Base-by-base conservation (phyloP, 2,888 invertebrate species). In the Pachycephus smyrnensis region DNA sequence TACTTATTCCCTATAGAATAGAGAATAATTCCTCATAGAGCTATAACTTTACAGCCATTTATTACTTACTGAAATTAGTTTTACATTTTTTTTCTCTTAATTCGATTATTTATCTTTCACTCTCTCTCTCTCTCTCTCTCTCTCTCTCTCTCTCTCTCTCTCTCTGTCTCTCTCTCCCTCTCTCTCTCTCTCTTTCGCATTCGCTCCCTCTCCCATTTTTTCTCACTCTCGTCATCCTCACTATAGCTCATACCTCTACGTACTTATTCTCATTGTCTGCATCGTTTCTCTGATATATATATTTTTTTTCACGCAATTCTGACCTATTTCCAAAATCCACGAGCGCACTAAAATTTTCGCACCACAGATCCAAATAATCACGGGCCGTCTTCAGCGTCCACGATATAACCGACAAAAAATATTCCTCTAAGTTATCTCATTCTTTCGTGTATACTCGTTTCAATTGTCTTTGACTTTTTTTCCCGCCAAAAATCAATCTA, bases 21-120 rank as follows among this genome's bases (percentile, higher is more conserved):
- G 55, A 55, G 23, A 55, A 55, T 40, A 32, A 32, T 69, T 33
- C 33, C 12, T 33, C 9, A 9, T 23, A 71, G 31, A 71, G 33
- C 71, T 31, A 71, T 71, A 71, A 71, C 31, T 71, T 71, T 71
- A 71, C 71, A 71, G 71, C 71, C 71, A 71, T 71, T 71, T 71
- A 71, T 71, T 71, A 71, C 71, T 71, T 31, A 71, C 71, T 71
- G 71, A 15, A 71, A 71, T 71, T 71, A 35, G 30, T 36, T 75
- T 71, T 71, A 71, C 71, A 31, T 9, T 71, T 71, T 32, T 69
- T 15, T 33, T 30, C 71, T 33, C 23, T 71, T 37, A 73, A 73
- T 73, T 73, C 73, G 6, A n/a, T 31, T 55, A 31, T 37, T 31
- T 75, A 37, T n/a, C 75, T 37, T 31, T 75, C 75, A 40, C 35